Evolutionary conservation across 2,888 invertebrate species (phyloP), one percentile per base, ranked within the genome.

Genomic region (Melolontha melolontha): DNA sequence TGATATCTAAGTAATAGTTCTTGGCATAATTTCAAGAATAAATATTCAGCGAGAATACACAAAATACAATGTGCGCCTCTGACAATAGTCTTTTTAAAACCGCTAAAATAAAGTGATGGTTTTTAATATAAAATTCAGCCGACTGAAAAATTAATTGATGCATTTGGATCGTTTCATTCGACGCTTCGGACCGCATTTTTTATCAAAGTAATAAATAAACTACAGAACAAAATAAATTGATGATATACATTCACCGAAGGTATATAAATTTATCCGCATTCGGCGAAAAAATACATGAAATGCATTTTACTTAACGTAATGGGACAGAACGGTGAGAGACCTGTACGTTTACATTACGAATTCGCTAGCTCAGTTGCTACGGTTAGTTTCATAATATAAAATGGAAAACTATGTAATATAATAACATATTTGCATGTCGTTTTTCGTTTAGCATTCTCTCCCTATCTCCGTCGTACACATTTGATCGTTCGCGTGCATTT

Each of bases 301-400:
- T 76, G 75, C 76, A 75, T 75, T 76, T 76, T 76, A 75, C 75
- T 75, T 75, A 75, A 71, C 71, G 70, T 71, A 73, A 70, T 70
- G 68, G 70, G 66, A 47, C 51, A 29, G 64, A 62, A 67, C 57
- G 66, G 34, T 59, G 59, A 59, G 59, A 59, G 66, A 69, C 54
- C 64, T 64, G 70, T 66, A 49, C 66, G 59, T 69, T 70, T 71
- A 66, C 69, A 68, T 70, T 70, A 70, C 64, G 64, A 70, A 70
- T 70, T 70, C 62, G 47, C 47, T 8, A 14, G 16, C 17, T 8
- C 10, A 2, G 47, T 8, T 44, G 59, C 10, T 50, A 49, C 69
- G 49, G 57, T 50, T 66, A 66, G 66, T 66, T 66, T 55, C 57
- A 42, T 57, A 59, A 49, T 66, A 57, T 57, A 49, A 17, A 57